These are phyloP conservation scores for Lophochroa leadbeateri DNA, from an alignment of 2,113 vertebrate genomes.

Conservation along the genomic window DNA sequence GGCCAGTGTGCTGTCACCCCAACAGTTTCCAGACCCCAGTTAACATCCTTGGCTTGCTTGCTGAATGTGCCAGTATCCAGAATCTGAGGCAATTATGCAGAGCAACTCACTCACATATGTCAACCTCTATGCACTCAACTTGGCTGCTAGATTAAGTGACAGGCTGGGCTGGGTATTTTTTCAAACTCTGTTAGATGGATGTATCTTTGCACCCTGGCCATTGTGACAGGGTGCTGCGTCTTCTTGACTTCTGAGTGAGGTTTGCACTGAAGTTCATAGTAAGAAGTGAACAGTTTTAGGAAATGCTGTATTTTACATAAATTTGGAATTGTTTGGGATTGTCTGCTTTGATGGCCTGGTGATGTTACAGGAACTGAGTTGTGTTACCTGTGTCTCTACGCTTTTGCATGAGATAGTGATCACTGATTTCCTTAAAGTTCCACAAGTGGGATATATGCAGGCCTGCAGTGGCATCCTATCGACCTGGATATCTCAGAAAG, in stretches of 20 bases:
- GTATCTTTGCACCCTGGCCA: background rate
- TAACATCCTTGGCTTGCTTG: background rate
- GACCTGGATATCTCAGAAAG: background rate
- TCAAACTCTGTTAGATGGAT: background rate
- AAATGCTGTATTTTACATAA: background rate
- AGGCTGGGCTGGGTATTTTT: background rate
- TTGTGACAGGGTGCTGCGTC: background rate
- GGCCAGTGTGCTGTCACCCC: background rate
- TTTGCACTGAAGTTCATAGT: background rate
- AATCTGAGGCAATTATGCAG: background rate
- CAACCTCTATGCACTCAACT: background rate
- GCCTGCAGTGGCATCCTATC: background rate
- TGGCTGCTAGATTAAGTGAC: background rate
- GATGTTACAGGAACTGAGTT: background rate
- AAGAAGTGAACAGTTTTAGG: background rate
- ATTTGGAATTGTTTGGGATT: background rate
- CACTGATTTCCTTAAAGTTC: background rate
- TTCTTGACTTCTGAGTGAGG: background rate
- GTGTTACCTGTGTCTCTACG: background rate
- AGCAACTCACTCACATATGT: constrained; percentile 9
- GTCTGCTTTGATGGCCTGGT: background rate
- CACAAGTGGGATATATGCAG: background rate
- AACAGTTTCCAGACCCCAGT: background rate
- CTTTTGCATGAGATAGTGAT: background rate
- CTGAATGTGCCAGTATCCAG: background rate